Evolutionary conservation across 2,888 invertebrate species (phyloP).

Genomic region (Eupithecia abbreviata): DNA sequence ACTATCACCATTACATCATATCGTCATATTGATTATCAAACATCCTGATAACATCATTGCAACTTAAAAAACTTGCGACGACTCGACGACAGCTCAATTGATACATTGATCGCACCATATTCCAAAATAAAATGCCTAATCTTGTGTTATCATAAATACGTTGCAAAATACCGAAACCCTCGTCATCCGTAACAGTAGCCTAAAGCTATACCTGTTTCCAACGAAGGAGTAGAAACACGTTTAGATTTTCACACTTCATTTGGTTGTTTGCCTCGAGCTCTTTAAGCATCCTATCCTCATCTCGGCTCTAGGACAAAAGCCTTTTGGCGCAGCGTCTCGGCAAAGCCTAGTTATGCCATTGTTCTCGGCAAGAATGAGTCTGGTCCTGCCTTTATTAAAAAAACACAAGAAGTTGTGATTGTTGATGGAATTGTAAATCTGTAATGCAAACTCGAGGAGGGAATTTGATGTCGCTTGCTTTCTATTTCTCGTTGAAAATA

Average conservation of each 20-base stretch:
- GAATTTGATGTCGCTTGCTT: slow-evolving; percentile 13
- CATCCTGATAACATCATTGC: not conserved
- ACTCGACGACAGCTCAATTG: not conserved
- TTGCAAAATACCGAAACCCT: not conserved
- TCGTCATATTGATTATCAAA: not conserved
- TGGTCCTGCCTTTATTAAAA: slow-evolving; percentile 58
- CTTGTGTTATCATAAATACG: not conserved
- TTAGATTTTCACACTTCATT: slow-evolving; percentile 45
- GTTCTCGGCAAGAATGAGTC: slow-evolving; percentile 60
- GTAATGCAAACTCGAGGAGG: slow-evolving; percentile 24
- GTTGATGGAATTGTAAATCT: slow-evolving; percentile 31
- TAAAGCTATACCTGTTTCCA: not conserved
- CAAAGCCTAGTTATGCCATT: slow-evolving; percentile 69
- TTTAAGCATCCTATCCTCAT: slow-evolving; percentile 59
- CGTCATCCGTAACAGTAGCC: not conserved
- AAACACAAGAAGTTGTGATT: slow-evolving; percentile 37
- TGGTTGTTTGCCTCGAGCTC: slow-evolving; percentile 47
- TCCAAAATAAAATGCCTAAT: not conserved
- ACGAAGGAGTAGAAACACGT: slow-evolving; percentile 32
- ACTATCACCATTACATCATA: not conserved
- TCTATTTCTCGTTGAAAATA: slow-evolving; percentile 5
- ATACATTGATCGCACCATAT: not conserved
- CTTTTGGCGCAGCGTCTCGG: slow-evolving; percentile 65
- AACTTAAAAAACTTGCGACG: not conserved
- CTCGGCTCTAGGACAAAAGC: slow-evolving; percentile 64